Percentiles rank a stretch among this genome's conserved stretches.
These are phyloP conservation scores for Philopotamus ludificatus DNA, from an alignment of 1,140 invertebrate species.

Conservation along the genomic window DNA sequence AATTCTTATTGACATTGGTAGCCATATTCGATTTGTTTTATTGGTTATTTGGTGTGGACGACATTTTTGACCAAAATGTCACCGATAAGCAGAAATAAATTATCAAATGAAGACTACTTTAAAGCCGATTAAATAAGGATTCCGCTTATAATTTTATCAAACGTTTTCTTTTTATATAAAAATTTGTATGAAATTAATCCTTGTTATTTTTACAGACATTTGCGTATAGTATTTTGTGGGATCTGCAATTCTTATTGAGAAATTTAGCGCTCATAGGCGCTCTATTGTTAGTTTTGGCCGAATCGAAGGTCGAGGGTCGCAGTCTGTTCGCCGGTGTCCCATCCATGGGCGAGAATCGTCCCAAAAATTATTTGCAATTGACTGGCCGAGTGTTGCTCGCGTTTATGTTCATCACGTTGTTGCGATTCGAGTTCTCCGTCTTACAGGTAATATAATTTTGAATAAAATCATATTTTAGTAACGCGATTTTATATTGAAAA, in stretches of 20 bases:
- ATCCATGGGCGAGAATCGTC: constrained; percentile 93
- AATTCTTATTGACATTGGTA: no score
- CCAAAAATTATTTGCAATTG: constrained; percentile 95
- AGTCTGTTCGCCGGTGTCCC: constrained; percentile 98
- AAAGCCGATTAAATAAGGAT: no score
- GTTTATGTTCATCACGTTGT: constrained; percentile 97
- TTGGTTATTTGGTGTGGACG: no score
- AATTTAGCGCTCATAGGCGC: constrained; percentile 96
- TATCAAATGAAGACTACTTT: no score
- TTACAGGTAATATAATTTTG: constrained; percentile 65
- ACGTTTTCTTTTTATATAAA: background rate
- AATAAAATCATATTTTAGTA: constrained; percentile 1
- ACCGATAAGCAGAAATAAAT: no score
- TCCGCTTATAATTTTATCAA: no score
- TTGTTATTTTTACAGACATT: constrained; percentile 73
- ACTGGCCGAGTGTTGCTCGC: constrained; percentile 93
- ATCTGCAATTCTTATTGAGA: constrained; percentile 92
- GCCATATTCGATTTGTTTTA: no score
- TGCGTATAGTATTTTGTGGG: constrained; percentile 98
- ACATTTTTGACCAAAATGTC: no score
- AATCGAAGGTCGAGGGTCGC: constrained; percentile 87
- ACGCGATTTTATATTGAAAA: no score
- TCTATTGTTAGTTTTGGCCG: constrained; percentile 89
- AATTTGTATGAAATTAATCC: background rate
- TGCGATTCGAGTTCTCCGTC: constrained; percentile 90